Evolutionary conservation across 2,888 invertebrate genomes (phyloP).

Genomic region (Drosophila mulleri): DNA sequence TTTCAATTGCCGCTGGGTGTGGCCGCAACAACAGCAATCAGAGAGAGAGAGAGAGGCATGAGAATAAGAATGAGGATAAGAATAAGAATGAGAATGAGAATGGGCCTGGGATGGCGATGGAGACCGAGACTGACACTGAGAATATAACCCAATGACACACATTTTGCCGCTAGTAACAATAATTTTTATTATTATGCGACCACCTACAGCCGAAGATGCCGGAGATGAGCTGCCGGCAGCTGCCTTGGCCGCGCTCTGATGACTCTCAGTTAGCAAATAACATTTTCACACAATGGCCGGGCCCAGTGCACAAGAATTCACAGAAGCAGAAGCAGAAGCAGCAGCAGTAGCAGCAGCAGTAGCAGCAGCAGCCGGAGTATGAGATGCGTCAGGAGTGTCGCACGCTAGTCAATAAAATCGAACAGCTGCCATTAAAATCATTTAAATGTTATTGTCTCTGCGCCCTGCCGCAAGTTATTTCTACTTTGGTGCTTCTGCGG

Average conservation of each 20-base stretch:
- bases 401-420: constrained; percentile 76
- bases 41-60: not conserved
- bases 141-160: constrained; percentile 63
- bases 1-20: constrained; percentile 68
- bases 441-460: constrained; percentile 79
- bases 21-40: constrained; percentile 29
- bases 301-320: constrained; percentile 16
- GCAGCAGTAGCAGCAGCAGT: not conserved
- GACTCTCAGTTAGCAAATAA: constrained; percentile 79
- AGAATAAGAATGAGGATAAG: constrained; percentile 4
- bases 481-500: constrained; percentile 77
- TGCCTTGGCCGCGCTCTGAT: constrained; percentile 55
- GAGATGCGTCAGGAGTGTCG: constrained; percentile 1
- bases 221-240: constrained; percentile 42
- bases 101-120: not conserved
- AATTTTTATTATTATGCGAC: constrained; percentile 79
- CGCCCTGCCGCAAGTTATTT: constrained; percentile 71
- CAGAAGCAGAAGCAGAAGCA: not conserved
- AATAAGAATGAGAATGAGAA: not conserved
- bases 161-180: constrained; percentile 78
- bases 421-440: constrained; percentile 81
- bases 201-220: constrained; percentile 50
- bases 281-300: constrained; percentile 67
- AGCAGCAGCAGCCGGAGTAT: not conserved
- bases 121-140: constrained; percentile 2